Evolutionary conservation across 2,797 vertebrate genomes (phyloP).

Genomic region (Cygnus olor): DNA sequence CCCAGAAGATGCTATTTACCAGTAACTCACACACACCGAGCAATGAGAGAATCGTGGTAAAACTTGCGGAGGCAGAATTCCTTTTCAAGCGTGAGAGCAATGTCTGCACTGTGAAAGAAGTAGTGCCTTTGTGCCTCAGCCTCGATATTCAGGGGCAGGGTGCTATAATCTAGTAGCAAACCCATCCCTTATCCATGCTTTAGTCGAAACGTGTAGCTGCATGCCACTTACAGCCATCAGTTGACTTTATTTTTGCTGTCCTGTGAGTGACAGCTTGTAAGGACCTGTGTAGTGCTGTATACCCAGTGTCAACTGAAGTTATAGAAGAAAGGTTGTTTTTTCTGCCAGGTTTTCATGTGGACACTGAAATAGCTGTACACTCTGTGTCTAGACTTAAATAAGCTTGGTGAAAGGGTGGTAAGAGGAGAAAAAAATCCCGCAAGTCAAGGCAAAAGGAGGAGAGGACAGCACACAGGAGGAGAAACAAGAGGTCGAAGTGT

Average conservation of each 20-base stretch:
- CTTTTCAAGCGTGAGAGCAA: not conserved
- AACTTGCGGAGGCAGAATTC: not conserved
- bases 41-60: not conserved
- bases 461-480: not conserved
- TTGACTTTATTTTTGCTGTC: not conserved
- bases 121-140: not conserved
- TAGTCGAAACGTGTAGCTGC: not conserved
- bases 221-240: fast-evolving
- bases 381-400: not conserved
- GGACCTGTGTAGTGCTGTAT: not conserved
- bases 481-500: not conserved
- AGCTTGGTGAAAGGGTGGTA: not conserved
- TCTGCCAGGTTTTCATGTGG: not conserved
- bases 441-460: not conserved
- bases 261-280: not conserved
- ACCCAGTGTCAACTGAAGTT: not conserved
- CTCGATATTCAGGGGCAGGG: not conserved
- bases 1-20: not conserved
- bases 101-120: not conserved
- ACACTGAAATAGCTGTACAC: not conserved
- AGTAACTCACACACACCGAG: not conserved
- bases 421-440: not conserved
- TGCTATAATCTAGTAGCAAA: not conserved
- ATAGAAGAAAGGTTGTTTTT: not conserved
- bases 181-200: not conserved